Evolutionary conservation across 2,888 invertebrate genomes (phyloP).

Genomic region (Sarcophaga carnaria): DNA sequence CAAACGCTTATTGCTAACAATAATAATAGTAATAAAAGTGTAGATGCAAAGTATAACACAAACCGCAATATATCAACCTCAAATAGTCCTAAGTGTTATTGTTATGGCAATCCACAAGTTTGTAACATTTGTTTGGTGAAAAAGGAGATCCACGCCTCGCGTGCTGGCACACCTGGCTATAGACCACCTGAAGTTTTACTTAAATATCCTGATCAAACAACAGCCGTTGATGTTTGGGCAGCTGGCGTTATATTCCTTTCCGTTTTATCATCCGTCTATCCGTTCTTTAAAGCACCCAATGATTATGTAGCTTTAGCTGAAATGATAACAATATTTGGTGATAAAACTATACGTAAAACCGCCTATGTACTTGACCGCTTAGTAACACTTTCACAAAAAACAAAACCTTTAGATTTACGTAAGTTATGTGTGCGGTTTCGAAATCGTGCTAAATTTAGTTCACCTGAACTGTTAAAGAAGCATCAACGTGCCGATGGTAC

Average conservation of each 20-base stretch:
- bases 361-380: conserved; percentile 86
- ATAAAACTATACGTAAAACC: conserved; percentile 85
- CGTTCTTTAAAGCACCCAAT: conserved; percentile 92
- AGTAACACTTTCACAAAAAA: conserved; percentile 83
- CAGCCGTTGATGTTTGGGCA: conserved; percentile 95
- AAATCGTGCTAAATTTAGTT: conserved; percentile 78
- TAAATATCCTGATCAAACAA: conserved; percentile 90
- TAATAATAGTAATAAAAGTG: conserved; percentile 14
- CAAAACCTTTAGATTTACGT: conserved; percentile 82
- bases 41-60: conserved; percentile 76
- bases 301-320: conserved; percentile 91
- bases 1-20: conserved; percentile 2
- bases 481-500: conserved; percentile 75
- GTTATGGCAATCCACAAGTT: conserved; percentile 86
- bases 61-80: conserved; percentile 73
- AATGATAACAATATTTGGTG: conserved; percentile 90
- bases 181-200: conserved; percentile 93
- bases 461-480: conserved; percentile 75
- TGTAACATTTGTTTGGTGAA: conserved; percentile 87
- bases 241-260: conserved; percentile 92
- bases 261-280: conserved; percentile 90
- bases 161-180: conserved; percentile 95
- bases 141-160: conserved; percentile 87
- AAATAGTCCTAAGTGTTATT: conserved; percentile 83
- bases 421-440: conserved; percentile 82